These are phyloP conservation scores for Martes flavigula DNA, from an alignment of 2,797 vertebrate species.

Conservation along the genomic window DNA sequence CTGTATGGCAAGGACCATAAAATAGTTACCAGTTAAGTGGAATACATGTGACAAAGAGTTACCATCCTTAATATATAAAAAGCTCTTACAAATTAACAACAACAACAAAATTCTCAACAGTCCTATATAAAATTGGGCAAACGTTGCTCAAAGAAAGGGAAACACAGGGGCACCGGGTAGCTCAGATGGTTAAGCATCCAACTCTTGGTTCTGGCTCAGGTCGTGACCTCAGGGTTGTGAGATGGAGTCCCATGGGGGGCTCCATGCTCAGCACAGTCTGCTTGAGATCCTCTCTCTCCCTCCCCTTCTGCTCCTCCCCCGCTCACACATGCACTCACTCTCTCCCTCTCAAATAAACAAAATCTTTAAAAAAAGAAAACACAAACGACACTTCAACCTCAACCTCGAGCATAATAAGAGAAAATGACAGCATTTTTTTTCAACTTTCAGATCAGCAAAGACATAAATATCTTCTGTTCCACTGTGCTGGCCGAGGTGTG, in stretches of 20 bases:
- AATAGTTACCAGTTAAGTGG: background rate
- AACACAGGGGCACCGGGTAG: background rate
- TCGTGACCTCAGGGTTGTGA: background rate
- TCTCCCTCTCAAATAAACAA: background rate
- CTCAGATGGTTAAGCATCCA: background rate
- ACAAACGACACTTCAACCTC: background rate
- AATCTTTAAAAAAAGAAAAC: background rate
- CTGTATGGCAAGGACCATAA: background rate
- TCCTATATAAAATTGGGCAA: background rate
- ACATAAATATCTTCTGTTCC: background rate
- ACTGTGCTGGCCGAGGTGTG: background rate
- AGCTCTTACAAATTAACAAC: background rate
- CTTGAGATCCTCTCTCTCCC: background rate
- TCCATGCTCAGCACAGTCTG: background rate
- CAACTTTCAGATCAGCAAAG: background rate
- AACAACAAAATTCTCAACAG: background rate
- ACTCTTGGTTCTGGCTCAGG: background rate
- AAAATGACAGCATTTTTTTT: background rate
- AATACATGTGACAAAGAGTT: background rate
- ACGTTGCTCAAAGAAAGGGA: background rate
- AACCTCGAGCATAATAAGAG: background rate
- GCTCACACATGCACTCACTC: accelerated
- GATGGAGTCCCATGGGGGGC: background rate
- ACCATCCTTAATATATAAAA: background rate
- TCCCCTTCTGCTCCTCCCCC: background rate